Evolutionary conservation across 1,140 invertebrate genomes (phyloP).

Genomic region (Drosophila kurseongensis): DNA sequence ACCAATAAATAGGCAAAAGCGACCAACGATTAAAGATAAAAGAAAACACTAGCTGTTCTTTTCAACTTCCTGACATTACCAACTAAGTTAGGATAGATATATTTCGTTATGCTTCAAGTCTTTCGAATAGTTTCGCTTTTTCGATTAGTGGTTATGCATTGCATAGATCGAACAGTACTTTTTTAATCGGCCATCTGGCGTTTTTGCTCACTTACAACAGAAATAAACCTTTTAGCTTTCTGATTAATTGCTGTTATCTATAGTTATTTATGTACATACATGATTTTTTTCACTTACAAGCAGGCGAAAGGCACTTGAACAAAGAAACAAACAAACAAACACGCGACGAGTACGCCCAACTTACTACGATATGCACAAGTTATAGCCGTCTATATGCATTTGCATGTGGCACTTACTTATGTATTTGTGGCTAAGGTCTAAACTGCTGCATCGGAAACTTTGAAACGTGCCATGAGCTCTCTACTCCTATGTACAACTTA

Average conservation of each 20-base stretch:
- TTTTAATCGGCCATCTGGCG: slow-evolving; percentile 6
- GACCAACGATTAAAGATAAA: slow-evolving; percentile 15
- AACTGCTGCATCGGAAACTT: slow-evolving; percentile 52
- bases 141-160: slow-evolving; percentile 3
- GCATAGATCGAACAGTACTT: slow-evolving; percentile 15
- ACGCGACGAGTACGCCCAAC: slow-evolving; percentile 45
- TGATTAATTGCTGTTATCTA: slow-evolving; percentile 42
- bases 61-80: slow-evolving; percentile 5
- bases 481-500: slow-evolving; percentile 48
- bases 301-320: slow-evolving; percentile 71
- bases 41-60: slow-evolving; percentile 9
- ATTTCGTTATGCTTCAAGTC: slow-evolving; percentile 37
- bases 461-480: slow-evolving; percentile 45
- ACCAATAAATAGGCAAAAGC: slow-evolving; percentile 22
- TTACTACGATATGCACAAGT: slow-evolving; percentile 30
- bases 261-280: slow-evolving; percentile 37
- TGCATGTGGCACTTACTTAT: slow-evolving; percentile 15
- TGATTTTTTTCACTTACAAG: slow-evolving; percentile 48
- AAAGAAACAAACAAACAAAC: slow-evolving; percentile 73
- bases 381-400: slow-evolving; percentile 13
- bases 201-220: background rate
- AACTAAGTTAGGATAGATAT: slow-evolving; percentile 16
- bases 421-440: slow-evolving; percentile 27
- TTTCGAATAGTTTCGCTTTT: slow-evolving; percentile 21
- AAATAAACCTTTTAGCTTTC: slow-evolving; percentile 18